Evolutionary conservation across 1,140 invertebrate species (phyloP), one percentile per base, ranked within the genome.

Genomic region (Drosophila mauritiana): DNA sequence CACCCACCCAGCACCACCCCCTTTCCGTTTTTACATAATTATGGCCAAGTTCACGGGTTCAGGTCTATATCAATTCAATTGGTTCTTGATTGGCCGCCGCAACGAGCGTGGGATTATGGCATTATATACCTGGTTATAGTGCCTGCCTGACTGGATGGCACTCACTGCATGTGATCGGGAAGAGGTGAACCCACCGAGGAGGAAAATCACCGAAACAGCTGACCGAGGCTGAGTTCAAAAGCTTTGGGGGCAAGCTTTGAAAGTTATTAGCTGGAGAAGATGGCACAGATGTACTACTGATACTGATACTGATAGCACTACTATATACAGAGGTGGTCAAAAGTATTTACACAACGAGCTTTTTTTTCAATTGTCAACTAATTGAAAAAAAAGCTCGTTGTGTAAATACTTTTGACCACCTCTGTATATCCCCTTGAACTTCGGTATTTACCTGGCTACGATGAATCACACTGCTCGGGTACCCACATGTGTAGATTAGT

Each of bases 401-500:
- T n/a, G n/a, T n/a, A n/a, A n/a, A n/a, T n/a, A n/a, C n/a, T n/a
- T n/a, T n/a, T n/a, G n/a, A n/a, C n/a, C n/a, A n/a, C n/a, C n/a
- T n/a, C n/a, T 17, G 17, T 37, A 64, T 58, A 17, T 34, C 17
- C 20, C 17, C 54, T 42, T 58, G 17, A 42, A 34, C 54, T 39
- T 20, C 17, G 11, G 17, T 36, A 56, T 34, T 51, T 65, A 64
- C n/a, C 22, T 67, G 52, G 20, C 53, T 43, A 83, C 83, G 83
- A 88, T 88, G 83, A 88, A 52, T 86, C 81, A 85, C 56, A 51
- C n/a, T 51, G 37, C 4, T 39, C n/a, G 25, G 34, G 12, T 57
- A 36, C 49, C 37, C 48, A 37, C 52, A 37, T 27, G 42, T n/a
- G 27, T 37, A 75, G 70, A 70, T 82, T 65, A 65, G 43, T 73